Base-by-base conservation (phyloP, 2,797 vertebrate species). In the Chanos chanos region DNA sequence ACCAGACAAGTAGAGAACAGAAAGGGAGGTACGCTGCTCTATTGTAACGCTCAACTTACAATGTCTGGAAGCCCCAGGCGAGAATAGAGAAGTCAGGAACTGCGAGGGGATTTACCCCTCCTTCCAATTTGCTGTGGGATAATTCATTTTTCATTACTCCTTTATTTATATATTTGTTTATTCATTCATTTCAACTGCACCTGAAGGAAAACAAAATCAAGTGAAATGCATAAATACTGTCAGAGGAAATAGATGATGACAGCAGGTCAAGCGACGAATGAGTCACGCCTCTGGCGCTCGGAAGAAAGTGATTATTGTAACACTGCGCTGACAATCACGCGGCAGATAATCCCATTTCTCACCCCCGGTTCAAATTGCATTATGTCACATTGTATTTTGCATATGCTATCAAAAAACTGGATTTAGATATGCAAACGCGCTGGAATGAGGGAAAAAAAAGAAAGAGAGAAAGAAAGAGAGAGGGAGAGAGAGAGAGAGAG, bases 121-220 rank as follows among this genome's bases (percentile, higher is more conserved):
- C 75, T 83, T 81, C 78, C 78, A 84, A 77, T 85, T 85, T 77
- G 68, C 74, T 65, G 52, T 68, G 67, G 74, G 79, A 83, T 86
- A 83, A 83, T 78, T 84, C 60, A 10, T 66, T 76, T 79, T 79
- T 75, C 75, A 77, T 75, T 70, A 74, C 66, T 13, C 6, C 31
- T 73, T 73, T 71, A 79, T 80, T 79, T 74, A 78, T 76, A 80
- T 78, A 76, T 77, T 48, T 12, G 68, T 68, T 77, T 77, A 63
- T 61, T 69, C 39, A 80, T 79, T 78, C 77, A 73, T 77, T 77
- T 74, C 65, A 66, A 71, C 78, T 75, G 73, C 75, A 84, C 84
- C 80, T 73, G 78, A 43, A 75, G 63, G 41, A 57, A 34, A 41
- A 62, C 40, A 30, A 36, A 36, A 7, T 19, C 1, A 4, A 22